A percentile compares a stretch with the other conserved stretches of the same genome.
Conservation (phyloP, 1,140 invertebrate genomes). For the Drosophila arawakana region DNA sequence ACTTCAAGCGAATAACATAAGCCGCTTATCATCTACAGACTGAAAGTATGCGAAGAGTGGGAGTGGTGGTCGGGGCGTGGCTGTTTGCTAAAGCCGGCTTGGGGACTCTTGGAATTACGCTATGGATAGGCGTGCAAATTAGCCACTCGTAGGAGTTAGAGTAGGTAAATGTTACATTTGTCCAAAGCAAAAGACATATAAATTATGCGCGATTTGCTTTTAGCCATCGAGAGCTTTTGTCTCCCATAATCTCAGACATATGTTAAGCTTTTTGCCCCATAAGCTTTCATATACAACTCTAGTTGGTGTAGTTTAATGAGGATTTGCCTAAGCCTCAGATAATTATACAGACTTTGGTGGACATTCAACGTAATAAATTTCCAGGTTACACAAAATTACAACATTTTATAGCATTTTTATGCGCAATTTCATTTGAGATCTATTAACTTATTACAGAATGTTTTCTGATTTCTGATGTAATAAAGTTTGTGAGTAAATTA, state of each 20-base stretch:
- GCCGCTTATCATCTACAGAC: slow-evolving; percentile 34
- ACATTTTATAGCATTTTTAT: slow-evolving; percentile 9
- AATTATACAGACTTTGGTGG: slow-evolving; percentile 3
- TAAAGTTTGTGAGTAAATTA: neutral
- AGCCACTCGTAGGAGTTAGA: slow-evolving; percentile 17
- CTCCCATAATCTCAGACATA: slow-evolving; percentile 8
- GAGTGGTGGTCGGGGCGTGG: neutral
- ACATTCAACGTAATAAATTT: slow-evolving; percentile 3
- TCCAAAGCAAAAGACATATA: slow-evolving; percentile 12
- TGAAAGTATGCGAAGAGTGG: neutral
- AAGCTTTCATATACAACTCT: neutral
- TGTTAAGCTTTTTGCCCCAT: slow-evolving; percentile 4
- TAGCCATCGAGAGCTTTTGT: slow-evolving; percentile 10
- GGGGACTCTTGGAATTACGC: slow-evolving; percentile 27
- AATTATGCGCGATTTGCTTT: slow-evolving; percentile 26
- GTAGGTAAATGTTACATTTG: slow-evolving; percentile 8
- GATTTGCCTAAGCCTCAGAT: neutral
- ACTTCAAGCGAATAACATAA: slow-evolving; percentile 46
- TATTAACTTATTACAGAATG: neutral
- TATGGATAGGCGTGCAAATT: slow-evolving; percentile 38
- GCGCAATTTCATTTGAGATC: neutral
- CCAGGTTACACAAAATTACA: neutral
- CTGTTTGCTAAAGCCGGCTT: slow-evolving; percentile 29
- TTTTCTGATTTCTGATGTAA: neutral
- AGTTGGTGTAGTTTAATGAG: slow-evolving; percentile 7